These are phyloP conservation scores for Gryon sp. DNA, from an alignment of 1,140 invertebrate species.

Conservation along the genomic window DNA sequence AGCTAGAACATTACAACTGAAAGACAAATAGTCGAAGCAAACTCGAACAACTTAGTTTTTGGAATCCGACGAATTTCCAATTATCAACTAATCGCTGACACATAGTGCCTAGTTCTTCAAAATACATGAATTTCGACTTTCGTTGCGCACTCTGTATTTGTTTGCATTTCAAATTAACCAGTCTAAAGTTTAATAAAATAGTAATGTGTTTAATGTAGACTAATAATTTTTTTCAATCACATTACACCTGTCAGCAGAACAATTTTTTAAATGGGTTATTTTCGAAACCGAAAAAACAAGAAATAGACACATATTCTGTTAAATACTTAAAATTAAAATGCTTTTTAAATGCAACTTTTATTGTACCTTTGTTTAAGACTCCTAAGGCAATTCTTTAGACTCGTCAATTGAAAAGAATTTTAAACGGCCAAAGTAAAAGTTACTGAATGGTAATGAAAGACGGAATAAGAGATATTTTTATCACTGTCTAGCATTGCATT, in stretches of 20 bases:
- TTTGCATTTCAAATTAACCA: conserved; percentile 5
- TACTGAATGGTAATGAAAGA: conserved; percentile 24
- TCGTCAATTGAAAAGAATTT: conserved; percentile 60
- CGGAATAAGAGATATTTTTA: conserved; percentile 24
- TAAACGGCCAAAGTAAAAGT: conserved; percentile 58
- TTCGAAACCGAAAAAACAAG: no score
- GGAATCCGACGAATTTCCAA: conserved; percentile 75
- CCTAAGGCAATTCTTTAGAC: conserved; percentile 47
- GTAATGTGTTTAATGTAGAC: no score
- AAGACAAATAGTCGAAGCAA: conserved; percentile 64
- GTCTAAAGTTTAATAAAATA: conserved; percentile 17
- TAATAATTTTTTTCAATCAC: no score
- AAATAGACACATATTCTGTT: no score
- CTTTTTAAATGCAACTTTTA: conserved; percentile 41
- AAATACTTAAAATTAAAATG: no score
- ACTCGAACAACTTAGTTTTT: conserved; percentile 72
- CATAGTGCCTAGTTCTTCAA: conserved; percentile 60
- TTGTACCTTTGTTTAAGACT: conserved; percentile 32
- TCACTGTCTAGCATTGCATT: conserved; percentile 27
- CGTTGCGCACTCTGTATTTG: conserved; percentile 32
- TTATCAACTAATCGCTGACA: conserved; percentile 72
- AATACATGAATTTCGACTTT: conserved; percentile 25
- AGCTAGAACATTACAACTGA: conserved; percentile 56
- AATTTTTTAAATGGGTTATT: no score
- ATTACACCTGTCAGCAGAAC: no score